Evolutionary conservation across 2,888 invertebrate species (phyloP).

Genomic region (Mythimna loreyi): DNA sequence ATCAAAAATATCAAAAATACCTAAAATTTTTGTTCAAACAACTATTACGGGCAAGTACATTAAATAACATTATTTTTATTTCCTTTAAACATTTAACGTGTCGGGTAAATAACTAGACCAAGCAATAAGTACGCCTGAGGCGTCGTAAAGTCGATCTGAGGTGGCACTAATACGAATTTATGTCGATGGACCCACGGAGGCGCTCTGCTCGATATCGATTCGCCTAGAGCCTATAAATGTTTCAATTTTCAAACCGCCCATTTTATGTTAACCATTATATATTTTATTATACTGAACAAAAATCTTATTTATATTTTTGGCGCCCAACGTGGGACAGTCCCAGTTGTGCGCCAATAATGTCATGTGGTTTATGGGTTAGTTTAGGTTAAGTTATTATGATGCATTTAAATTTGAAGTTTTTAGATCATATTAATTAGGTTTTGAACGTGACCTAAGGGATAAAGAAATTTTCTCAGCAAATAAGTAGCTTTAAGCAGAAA

Average conservation of each 20-base stretch:
- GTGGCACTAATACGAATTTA: constrained; percentile 90
- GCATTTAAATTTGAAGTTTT: neutral
- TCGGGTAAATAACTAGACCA: constrained; percentile 80
- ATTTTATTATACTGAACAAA: constrained; percentile 57
- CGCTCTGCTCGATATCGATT: constrained; percentile 83
- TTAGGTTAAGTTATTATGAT: neutral
- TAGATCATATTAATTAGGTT: constrained; percentile 7
- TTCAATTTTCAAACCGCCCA: constrained; percentile 84
- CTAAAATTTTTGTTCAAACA: constrained; percentile 18
- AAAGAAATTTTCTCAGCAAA: constrained; percentile 3
- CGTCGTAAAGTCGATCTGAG: constrained; percentile 89
- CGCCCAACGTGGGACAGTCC: constrained; percentile 6
- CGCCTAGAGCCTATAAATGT: constrained; percentile 84
- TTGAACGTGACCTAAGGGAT: neutral
- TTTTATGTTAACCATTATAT: constrained; percentile 74
- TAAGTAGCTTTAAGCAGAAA: constrained; percentile 24
- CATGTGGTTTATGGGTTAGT: neutral
- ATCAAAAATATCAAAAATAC: neutral
- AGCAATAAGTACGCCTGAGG: constrained; percentile 86
- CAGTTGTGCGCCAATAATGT: constrained; percentile 15
- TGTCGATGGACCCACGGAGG: constrained; percentile 84
- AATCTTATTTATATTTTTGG: constrained; percentile 30
- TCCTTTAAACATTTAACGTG: constrained; percentile 79
- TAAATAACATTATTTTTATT: constrained; percentile 70
- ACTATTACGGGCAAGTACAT: constrained; percentile 38